Percentiles rank a stretch among this genome's conserved stretches.
These are phyloP conservation scores for Stomatorhinus walkeri DNA, from an alignment of 2,797 vertebrate genomes.

Conservation along the genomic window DNA sequence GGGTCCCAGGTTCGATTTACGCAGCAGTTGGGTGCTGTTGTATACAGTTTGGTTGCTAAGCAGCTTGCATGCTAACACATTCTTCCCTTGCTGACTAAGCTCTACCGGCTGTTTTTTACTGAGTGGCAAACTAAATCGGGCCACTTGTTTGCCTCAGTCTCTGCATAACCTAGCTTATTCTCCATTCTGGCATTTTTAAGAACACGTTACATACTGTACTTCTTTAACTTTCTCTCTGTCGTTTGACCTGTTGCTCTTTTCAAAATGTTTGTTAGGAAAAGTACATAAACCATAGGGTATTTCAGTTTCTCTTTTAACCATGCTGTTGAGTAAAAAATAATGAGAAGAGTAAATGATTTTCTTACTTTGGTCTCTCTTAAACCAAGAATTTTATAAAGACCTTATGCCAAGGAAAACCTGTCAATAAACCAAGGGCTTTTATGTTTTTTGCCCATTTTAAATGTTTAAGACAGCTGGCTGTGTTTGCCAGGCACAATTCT, in stretches of 20 bases:
- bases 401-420: neutral
- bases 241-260: neutral
- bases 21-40: conserved; percentile 52
- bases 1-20: conserved; percentile 45
- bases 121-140: conserved; percentile 22
- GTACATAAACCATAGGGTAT: neutral
- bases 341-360: neutral
- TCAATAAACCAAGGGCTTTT: neutral
- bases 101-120: conserved; percentile 50
- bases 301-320: neutral
- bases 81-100: conserved; percentile 52
- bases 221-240: neutral
- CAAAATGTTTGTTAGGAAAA: neutral
- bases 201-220: neutral
- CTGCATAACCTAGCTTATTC: neutral
- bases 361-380: conserved; percentile 7
- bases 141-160: neutral
- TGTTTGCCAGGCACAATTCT: neutral
- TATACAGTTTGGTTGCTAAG: conserved; percentile 46
- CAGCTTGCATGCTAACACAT: conserved; percentile 38
- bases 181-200: neutral
- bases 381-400: neutral
- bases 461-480: neutral
- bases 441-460: neutral
- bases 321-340: neutral